A percentile compares a stretch with the other conserved stretches of the same genome.
phyloP scores from a whole-genome alignment of 2,113 vertebrate genomes.

The Tetraodon nigroviridis region DNA sequence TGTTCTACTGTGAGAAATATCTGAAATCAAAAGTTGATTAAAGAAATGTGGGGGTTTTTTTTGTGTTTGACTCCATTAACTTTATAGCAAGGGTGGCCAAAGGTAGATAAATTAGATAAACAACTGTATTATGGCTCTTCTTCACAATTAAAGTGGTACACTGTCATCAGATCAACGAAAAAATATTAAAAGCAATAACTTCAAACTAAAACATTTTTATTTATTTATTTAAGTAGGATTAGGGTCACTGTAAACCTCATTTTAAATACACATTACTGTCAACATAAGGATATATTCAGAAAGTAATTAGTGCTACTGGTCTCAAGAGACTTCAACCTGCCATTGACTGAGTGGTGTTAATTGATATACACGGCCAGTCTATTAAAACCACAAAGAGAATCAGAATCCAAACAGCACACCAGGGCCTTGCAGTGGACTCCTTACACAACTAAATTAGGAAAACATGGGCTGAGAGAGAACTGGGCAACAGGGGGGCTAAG shows the following conservation, averaged over 20 bases:
- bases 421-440: slow-evolving; percentile 84
- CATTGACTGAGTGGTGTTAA: slow-evolving; percentile 81
- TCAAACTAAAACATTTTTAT: not conserved
- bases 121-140: not conserved
- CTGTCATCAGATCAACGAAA: too few relatives aligned
- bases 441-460: slow-evolving; percentile 98
- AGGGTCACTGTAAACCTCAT: slow-evolving; percentile 7
- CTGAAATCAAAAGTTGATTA: slow-evolving; percentile 55
- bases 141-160: too few relatives aligned
- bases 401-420: slow-evolving; percentile 90
- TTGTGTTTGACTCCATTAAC: slow-evolving; percentile 64
- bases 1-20: slow-evolving; percentile 53
- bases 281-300: slow-evolving; percentile 48
- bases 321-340: slow-evolving; percentile 77
- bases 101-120: slow-evolving; percentile 24
- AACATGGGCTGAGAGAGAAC: slow-evolving; percentile 92
- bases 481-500: slow-evolving; percentile 90
- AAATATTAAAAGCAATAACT: not conserved
- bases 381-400: slow-evolving; percentile 91
- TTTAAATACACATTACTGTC: slow-evolving; percentile 44
- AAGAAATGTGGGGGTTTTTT: slow-evolving; percentile 57
- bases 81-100: slow-evolving; percentile 12
- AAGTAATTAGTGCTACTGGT: slow-evolving; percentile 44
- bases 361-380: slow-evolving; percentile 92
- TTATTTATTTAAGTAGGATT: not conserved